Evolutionary conservation across 1,140 invertebrate genomes (phyloP).

Genomic region (Anagrus nilaparvatae): DNA sequence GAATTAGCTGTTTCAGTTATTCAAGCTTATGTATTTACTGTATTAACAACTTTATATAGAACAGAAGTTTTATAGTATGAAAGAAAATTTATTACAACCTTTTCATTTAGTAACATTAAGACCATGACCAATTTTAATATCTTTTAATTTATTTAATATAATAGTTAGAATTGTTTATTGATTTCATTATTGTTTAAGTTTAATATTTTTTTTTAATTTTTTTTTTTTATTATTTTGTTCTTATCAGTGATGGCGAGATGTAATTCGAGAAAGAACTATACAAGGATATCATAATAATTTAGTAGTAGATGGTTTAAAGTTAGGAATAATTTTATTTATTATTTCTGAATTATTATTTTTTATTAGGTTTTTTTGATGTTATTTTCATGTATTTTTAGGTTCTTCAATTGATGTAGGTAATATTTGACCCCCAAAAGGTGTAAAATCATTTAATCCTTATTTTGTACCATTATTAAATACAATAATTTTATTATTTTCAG

Average conservation of each 20-base stretch:
- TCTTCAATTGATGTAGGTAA: constrained; percentile 51
- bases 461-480: constrained; percentile 53
- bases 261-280: constrained; percentile 46
- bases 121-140: constrained; percentile 40
- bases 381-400: constrained; percentile 51
- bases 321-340: constrained; percentile 56
- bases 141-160: constrained; percentile 28
- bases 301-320: constrained; percentile 42
- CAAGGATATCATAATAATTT: constrained; percentile 43
- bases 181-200: constrained; percentile 26
- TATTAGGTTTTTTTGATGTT: constrained; percentile 52
- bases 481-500: constrained; percentile 46
- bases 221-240: constrained; percentile 12
- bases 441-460: constrained; percentile 52
- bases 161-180: constrained; percentile 13
- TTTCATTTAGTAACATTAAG: constrained; percentile 47
- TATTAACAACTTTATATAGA: constrained; percentile 40
- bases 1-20: constrained; percentile 22
- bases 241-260: constrained; percentile 54
- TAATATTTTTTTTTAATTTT: constrained; percentile 10
- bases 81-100: constrained; percentile 44
- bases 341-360: constrained; percentile 53
- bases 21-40: constrained; percentile 25
- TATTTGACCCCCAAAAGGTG: constrained; percentile 46
- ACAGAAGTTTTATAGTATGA: constrained; percentile 38